Percentiles rank a stretch among this genome's conserved stretches.
Evolutionary conservation across 30 jellyfish, hydroid and myxozoan species (phyloP).

Genomic region (Nemopilema nomurai): DNA sequence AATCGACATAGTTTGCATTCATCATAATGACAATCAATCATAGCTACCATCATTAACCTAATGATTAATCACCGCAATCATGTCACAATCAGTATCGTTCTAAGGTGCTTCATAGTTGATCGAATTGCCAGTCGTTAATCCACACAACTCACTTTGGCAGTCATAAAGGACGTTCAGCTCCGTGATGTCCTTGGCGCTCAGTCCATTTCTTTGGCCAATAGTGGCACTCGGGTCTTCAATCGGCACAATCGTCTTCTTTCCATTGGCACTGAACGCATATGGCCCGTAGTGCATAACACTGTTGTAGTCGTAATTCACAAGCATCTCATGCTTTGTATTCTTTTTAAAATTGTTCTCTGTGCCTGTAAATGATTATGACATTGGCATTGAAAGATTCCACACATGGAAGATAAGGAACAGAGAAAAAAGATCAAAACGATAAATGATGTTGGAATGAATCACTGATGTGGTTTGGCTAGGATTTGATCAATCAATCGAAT

Average conservation of each 20-base stretch:
- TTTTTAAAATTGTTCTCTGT: conserved; percentile 61
- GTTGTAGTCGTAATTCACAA: conserved; percentile 52
- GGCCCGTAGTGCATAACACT: conserved; percentile 74
- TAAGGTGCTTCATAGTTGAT: neutral
- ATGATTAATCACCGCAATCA: too few relatives aligned
- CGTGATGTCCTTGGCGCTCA: conserved; percentile 55
- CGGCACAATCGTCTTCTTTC: conserved; percentile 61
- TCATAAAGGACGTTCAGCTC: conserved; percentile 57
- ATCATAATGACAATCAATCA: too few relatives aligned
- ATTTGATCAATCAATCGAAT: too few relatives aligned
- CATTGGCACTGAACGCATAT: conserved; percentile 57
- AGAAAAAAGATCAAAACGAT: too few relatives aligned
- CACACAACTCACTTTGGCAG: conserved; percentile 53
- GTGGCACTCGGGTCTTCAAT: conserved; percentile 18
- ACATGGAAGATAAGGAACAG: too few relatives aligned
- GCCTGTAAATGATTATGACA: conserved; percentile 56
- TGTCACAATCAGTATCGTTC: neutral
- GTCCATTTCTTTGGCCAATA: conserved; percentile 61
- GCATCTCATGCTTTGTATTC: conserved; percentile 18
- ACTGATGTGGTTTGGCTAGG: too few relatives aligned
- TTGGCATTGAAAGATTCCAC: too few relatives aligned
- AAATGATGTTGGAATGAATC: too few relatives aligned
- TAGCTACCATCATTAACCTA: too few relatives aligned
- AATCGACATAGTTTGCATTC: too few relatives aligned
- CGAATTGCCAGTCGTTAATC: neutral